Evolutionary conservation across 1,140 invertebrate genomes (phyloP), one percentile per base, ranked within the genome.

Genomic region (Papilio xuthus): DNA sequence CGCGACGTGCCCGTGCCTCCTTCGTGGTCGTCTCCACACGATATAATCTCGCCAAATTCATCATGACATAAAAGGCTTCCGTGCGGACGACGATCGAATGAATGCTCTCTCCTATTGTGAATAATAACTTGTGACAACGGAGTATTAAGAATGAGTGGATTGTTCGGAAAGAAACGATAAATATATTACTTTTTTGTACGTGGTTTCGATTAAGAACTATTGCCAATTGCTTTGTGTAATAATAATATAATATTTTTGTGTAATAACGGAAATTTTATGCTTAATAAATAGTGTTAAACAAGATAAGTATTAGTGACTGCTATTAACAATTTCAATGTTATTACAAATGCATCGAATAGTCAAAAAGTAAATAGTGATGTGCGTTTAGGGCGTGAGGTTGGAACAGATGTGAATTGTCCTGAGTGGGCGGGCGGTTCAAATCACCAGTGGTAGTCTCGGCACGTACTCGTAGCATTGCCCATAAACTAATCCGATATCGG

Each of bases 401-500:
- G 56, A 72, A 41, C 70, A 78, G 78, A 77, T 71, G 78, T 53
- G 78, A 23, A 37, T 56, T 12, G 53, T 60, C 74, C 53, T 37
- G 53, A 76, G 74, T 63, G 41, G 42, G 37, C 47, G 50, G 71
- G 60, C 69, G 75, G 79, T 77, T 56, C 70, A 76, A 77, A 84
- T 84, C 77, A 75, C 82, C 81, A 84, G 77, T 79, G 74, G 50
- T 60, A 76, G 53, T 76, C 86, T 79, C 56, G 78, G 83, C 89
- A 91, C 88, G 89, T 89, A 82, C 84, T 82, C 80, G 80, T 74
- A 84, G 81, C 87, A 86, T 83, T 82, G 84, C 83, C 86, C 82
- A 89, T 90, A 91, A 91, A 91, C 84, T 84, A 89, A 85, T 83
- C 84, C 78, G 85, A 86, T 89, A 90, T 90, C 88, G 86, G 84